Evolutionary conservation across 2,113 vertebrate genomes (phyloP), one percentile per base, ranked within the genome.

Genomic region (Laticauda laticaudata): DNA sequence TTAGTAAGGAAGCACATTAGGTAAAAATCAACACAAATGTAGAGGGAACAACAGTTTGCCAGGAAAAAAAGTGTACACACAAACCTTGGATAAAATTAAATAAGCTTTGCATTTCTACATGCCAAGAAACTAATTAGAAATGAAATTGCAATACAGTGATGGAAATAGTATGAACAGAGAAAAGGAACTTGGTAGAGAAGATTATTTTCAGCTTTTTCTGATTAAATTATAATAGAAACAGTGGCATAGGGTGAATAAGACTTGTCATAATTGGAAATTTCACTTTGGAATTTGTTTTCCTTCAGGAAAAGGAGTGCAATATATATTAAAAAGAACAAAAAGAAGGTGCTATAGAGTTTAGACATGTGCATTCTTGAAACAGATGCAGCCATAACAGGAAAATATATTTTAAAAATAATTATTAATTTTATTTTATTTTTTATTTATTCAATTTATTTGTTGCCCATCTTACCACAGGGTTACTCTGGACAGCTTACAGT

Each of bases 101-200:
- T n/a, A 93, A 64, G 10, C 69, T 94, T 94, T 96, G 87, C 86
- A 56, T 95, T 95, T 92, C 90, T 86, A 93, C 92, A 93, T 95
- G 95, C 95, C 96, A 97, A 96, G 91, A 96, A 95, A 94, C 90
- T 96, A 96, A 97, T 97, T 97, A 95, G 95, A 95, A 95, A 95
- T 93, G 59, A 96, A 97, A 96, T 92, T 95, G 64, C 90, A 96
- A 86, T 69, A 93, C 95, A 94, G 91, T 89, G 88, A 69, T 93
- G 57, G 90, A 95, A 95, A 94, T 90, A 21, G 39, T 95, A 89
- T 14, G 92, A 94, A 95, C 93, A 92, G 26, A 93, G 96, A 96
- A 92, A 93, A 96, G 96, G 93, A 93, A 93, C 64, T 95, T 95
- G 96, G 96, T 94, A 96, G 94, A 92, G 91, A 34, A 90, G 91